Base-by-base conservation (phyloP, 2,888 invertebrate genomes). In the Apotomis betuletana region DNA sequence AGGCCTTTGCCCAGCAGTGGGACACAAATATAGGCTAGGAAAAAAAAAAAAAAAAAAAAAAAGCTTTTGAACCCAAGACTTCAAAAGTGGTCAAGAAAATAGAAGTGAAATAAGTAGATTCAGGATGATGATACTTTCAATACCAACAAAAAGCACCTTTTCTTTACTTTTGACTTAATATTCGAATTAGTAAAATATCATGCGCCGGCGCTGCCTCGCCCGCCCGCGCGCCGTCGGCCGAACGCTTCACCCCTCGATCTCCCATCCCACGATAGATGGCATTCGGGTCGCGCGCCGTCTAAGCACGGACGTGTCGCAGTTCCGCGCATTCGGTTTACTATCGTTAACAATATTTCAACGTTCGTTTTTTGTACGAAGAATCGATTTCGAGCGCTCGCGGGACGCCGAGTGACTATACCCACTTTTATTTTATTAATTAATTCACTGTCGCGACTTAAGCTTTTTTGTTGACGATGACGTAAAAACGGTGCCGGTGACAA, bases 401-500 rank as follows among this genome's bases (percentile, higher is more conserved):
- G 74, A 76, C 75, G 75, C 78, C 77, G 70, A 77, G 80, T 78
- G 80, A 6, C 38, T 62, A 27, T 36, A 60, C n/a, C n/a, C 38
- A 51, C 1, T 49, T 49, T 59, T 51, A 58, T 27, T 58, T 51
- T 41, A 59, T 5, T n/a, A 65, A 57, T 58, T 57, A 6, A 41
- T 13, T 38, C 38, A 65, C 46, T 27, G 36, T 51, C 8, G 27
- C 59, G 44, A 55, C 55, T 27, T 10, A 54, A 54, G n/a, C 75
- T 78, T 79, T 81, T 84, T 83, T 78, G 75, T 80, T 72, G 76
- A 75, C 77, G 80, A 83, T 87, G 87, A 86, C 84, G 82, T 86
- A 84, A 81, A 83, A 81, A 81, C 78, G 79, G 87, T 87, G 87
- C 81, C 82, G 85, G 88, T 90, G 90, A 88, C 90, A 89, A 86